Percentiles rank a stretch among this genome's conserved stretches.
These are phyloP conservation scores for Hoplodrina blanda DNA, from an alignment of 2,888 invertebrate genomes.

Conservation along the genomic window DNA sequence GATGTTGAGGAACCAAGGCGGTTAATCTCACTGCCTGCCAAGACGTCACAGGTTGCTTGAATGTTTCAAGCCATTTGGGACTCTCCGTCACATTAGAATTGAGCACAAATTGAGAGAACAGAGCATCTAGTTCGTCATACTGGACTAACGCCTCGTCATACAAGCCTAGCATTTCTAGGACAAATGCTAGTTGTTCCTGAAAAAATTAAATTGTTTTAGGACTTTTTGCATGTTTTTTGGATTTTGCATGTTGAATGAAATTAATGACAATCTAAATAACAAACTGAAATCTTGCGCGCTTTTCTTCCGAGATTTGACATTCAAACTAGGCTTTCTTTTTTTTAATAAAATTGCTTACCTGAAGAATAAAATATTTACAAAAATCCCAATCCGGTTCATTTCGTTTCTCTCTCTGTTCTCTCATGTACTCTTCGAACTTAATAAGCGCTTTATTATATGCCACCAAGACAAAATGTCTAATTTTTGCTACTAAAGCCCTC, in stretches of 20 bases:
- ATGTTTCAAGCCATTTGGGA: slow-evolving; percentile 95
- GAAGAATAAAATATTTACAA: slow-evolving; percentile 97
- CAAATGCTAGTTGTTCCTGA: slow-evolving; percentile 98
- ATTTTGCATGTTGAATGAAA: too few relatives aligned
- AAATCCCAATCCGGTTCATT: slow-evolving; percentile 98
- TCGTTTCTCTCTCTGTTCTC: slow-evolving; percentile 96
- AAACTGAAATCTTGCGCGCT: not conserved
- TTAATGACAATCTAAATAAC: too few relatives aligned
- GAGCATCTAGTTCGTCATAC: slow-evolving; percentile 98
- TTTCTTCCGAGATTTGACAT: not conserved
- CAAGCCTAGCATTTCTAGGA: slow-evolving; percentile 97
- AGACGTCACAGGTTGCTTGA: slow-evolving; percentile 94
- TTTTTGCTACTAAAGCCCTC: slow-evolving; percentile 95
- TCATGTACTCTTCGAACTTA: slow-evolving; percentile 97
- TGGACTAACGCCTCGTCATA: slow-evolving; percentile 98
- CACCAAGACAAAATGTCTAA: slow-evolving; percentile 95
- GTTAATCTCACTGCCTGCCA: slow-evolving; percentile 96
- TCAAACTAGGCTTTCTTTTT: not conserved
- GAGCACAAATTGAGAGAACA: slow-evolving; percentile 98
- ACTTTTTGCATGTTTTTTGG: too few relatives aligned
- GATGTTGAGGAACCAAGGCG: slow-evolving; percentile 90
- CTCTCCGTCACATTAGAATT: slow-evolving; percentile 97
- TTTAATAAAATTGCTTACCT: slow-evolving; percentile 88
- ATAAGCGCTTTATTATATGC: slow-evolving; percentile 96
- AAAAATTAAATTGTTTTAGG: not conserved